phyloP scores from a whole-genome alignment of 2,888 invertebrate genomes.

The Conomelus anceps region DNA sequence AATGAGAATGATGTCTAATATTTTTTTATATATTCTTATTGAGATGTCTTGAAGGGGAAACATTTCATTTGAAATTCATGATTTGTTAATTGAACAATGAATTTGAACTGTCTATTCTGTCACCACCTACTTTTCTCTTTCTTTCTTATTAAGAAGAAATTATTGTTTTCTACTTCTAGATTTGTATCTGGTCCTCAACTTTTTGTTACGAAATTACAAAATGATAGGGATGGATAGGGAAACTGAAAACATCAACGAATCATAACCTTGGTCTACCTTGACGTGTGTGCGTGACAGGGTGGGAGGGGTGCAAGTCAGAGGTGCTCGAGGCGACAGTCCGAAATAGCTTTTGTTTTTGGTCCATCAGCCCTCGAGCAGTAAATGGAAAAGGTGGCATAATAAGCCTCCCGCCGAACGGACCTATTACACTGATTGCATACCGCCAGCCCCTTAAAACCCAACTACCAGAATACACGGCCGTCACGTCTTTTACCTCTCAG shows the following conservation, averaged over 20 bases:
- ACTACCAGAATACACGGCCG: neutral
- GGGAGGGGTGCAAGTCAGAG: neutral
- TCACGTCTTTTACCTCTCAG: neutral
- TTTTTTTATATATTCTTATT: too few relatives aligned
- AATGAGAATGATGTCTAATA: too few relatives aligned
- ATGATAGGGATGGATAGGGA: neutral
- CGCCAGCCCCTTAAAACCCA: neutral
- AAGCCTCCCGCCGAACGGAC: neutral
- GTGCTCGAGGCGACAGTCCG: neutral
- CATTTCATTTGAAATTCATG: too few relatives aligned
- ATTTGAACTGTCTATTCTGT: neutral
- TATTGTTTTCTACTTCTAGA: neutral
- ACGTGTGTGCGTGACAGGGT: neutral
- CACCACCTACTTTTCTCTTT: neutral
- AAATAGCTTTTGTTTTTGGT: neutral
- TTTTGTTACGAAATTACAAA: neutral
- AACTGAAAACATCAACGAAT: neutral
- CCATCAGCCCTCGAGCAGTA: neutral
- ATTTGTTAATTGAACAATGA: neutral
- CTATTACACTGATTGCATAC: neutral
- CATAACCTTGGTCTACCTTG: neutral
- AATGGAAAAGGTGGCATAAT: neutral
- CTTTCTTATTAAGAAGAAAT: neutral
- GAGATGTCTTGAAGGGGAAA: too few relatives aligned
- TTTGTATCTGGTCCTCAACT: neutral